These are phyloP conservation scores for Clamator glandarius DNA, from an alignment of 2,797 vertebrate species.

Conservation along the genomic window DNA sequence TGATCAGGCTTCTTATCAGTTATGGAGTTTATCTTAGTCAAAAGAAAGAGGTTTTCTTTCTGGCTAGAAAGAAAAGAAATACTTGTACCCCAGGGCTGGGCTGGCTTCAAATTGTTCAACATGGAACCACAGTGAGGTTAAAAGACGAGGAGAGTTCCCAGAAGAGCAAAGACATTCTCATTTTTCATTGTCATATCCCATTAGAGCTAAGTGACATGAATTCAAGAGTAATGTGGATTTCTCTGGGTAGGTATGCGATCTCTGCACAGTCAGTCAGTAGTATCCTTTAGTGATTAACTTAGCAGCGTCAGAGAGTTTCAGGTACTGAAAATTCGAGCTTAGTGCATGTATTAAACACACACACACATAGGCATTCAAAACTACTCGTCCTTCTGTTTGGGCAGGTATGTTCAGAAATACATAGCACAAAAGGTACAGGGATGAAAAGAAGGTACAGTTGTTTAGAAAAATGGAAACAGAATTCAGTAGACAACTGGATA, in stretches of 20 bases:
- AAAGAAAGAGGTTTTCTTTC: background rate
- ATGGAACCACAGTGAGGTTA: background rate
- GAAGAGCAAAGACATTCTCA: background rate
- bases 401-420: background rate
- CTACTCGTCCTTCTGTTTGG: background rate
- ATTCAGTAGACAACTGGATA: background rate
- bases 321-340: background rate
- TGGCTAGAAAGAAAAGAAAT: background rate
- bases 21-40: background rate
- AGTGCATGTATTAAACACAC: background rate
- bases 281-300: background rate
- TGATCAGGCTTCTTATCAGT: background rate
- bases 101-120: background rate
- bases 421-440: background rate
- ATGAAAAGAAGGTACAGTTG: background rate
- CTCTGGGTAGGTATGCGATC: background rate
- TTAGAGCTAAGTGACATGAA: constrained; percentile 17
- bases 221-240: background rate
- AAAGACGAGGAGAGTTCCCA: background rate
- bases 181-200: constrained; percentile 25
- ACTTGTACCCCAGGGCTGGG: background rate
- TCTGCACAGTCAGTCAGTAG: background rate
- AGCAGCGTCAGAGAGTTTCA: background rate
- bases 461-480: background rate
- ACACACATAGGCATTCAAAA: background rate